Evolutionary conservation across 2,797 vertebrate species (phyloP).

Genomic region (Myotis daubentonii): DNA sequence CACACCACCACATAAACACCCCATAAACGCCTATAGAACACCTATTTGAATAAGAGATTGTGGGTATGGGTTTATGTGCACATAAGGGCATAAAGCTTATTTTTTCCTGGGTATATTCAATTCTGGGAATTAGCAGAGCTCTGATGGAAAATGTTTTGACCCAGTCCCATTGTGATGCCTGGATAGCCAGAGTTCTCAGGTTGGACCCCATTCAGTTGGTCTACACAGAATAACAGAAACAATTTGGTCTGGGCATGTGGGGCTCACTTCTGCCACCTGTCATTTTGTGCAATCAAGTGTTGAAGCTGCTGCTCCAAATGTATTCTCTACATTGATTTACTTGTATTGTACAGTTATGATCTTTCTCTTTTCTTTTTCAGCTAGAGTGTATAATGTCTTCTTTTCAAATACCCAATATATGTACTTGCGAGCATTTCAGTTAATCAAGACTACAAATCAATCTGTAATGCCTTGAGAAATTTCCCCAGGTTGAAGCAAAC

Average conservation of each 20-base stretch:
- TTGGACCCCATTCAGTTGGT: conserved; percentile 48
- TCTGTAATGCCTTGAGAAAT: conserved; percentile 26
- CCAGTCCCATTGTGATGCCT: not conserved
- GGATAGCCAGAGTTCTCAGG: not conserved
- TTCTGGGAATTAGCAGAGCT: conserved; percentile 31
- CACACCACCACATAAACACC: not conserved
- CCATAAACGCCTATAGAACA: conserved; percentile 12
- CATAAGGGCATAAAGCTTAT: not conserved
- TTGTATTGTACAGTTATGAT: not conserved
- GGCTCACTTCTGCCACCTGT: conserved; percentile 45
- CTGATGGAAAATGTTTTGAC: conserved; percentile 21
- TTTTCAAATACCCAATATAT: conserved; percentile 9
- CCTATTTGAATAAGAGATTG: not conserved
- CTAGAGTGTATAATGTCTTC: not conserved
- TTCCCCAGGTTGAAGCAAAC: not conserved
- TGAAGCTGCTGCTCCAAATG: not conserved
- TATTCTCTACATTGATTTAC: not conserved
- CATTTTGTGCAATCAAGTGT: conserved; percentile 25
- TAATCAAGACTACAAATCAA: conserved; percentile 26
- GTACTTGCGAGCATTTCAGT: not conserved
- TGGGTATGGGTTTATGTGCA: not conserved
- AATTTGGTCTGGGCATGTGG: conserved; percentile 28
- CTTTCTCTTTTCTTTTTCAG: not conserved
- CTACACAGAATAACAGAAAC: conserved; percentile 35
- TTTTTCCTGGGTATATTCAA: conserved; percentile 22